These are phyloP conservation scores for Siniperca obscura DNA, from an alignment of 2,797 vertebrate genomes.

Conservation along the genomic window DNA sequence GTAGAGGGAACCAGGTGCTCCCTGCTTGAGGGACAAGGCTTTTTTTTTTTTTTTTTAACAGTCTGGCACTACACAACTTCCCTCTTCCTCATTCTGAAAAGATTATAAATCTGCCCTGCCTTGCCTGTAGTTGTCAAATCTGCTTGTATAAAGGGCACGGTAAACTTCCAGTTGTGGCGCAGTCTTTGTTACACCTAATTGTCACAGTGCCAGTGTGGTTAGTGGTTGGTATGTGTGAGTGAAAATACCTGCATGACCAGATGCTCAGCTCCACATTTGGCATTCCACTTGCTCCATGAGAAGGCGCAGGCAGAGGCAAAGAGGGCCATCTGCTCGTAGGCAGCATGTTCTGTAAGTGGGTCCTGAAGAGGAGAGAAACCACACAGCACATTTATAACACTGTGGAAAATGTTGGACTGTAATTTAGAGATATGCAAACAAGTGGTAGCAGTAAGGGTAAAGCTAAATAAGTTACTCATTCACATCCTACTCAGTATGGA, in stretches of 20 bases:
- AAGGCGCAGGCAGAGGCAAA: constrained; percentile 88
- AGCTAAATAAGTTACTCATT: background rate
- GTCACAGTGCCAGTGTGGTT: background rate
- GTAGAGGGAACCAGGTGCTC: background rate
- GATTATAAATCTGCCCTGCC: background rate
- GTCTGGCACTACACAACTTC: background rate
- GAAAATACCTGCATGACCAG: constrained; percentile 88
- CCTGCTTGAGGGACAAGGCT: no score
- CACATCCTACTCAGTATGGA: no score
- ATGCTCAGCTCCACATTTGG: constrained; percentile 80
- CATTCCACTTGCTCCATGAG: constrained; percentile 92
- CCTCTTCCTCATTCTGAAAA: constrained; percentile 16
- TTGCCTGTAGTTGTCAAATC: background rate
- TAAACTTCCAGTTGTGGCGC: background rate
- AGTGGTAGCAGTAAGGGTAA: background rate
- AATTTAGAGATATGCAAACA: background rate
- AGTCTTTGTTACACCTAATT: background rate
- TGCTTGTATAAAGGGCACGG: background rate
- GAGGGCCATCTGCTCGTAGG: constrained; percentile 93
- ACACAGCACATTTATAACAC: background rate
- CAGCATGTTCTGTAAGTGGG: constrained; percentile 82
- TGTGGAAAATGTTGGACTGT: constrained; percentile 1
- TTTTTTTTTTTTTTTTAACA: background rate
- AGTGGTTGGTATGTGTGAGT: background rate
- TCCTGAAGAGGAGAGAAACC: constrained; percentile 72